Evolutionary conservation across 2,888 invertebrate genomes (phyloP), one percentile per base, ranked within the genome.

Genomic region (Drosophila niveifrons): DNA sequence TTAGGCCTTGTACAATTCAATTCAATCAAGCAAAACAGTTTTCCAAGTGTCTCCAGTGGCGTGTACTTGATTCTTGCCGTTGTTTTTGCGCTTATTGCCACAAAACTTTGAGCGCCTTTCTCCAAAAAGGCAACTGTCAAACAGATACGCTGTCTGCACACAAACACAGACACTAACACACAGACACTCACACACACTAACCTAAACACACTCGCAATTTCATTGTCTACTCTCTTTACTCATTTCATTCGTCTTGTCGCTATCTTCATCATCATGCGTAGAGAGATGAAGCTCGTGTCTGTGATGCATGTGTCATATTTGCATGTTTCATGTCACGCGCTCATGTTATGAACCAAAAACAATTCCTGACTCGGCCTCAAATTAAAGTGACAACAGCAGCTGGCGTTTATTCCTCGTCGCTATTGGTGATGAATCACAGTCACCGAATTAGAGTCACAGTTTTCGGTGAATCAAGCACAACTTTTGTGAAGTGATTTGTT

Each of bases 31-130:
- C 88, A 78, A 84, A 83, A 87, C 88, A 72, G 82, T 87, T 88
- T 78, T 66, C 72, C 89, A 84, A 87, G 82, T 78, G 88, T 83
- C 83, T 87, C 84, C 88, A 87, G 89, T 81, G 89, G 85, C 85
- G 66, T 87, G 78, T 84, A 89, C 85, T 89, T 83, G 83, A 78
- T 87, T 80, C 66, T 78, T 64, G 84, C 39, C 62, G 57, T 48
- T 63, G 72, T 41, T 72, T 34, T 52, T 58, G 50, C 48, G n/a
- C 50, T 64, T 66, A 63, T 71, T 76, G 72, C 46, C 44, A 29
- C 50, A 28, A 41, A 59, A 63, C 63, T 62, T 56, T 66, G 39
- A 46, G 44, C 36, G 47, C 39, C 41, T 43, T 47, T 9, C 47
- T 53, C 52, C n/a, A n/a, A 23, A 52, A 52, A 46, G 36, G 13